Percentiles rank a stretch among this genome's conserved stretches.
Conservation (phyloP, 1,140 invertebrate genomes). For the Drosophila pseudoananassae region DNA sequence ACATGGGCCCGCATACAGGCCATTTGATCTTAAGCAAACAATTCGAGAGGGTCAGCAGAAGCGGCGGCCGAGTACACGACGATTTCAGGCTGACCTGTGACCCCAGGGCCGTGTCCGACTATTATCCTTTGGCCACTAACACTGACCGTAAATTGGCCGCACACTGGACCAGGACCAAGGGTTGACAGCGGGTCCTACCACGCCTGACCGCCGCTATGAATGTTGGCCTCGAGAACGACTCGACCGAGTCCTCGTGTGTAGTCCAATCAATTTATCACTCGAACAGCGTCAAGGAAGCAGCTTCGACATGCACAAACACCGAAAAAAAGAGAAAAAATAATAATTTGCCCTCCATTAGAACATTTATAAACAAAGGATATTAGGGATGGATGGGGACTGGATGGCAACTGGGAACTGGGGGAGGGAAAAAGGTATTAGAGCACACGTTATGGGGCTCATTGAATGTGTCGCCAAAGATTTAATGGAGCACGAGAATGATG, state of each 20-base stretch:
- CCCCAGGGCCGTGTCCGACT: conserved; percentile 51
- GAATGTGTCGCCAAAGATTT: conserved; percentile 81
- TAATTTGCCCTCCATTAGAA: conserved; percentile 77
- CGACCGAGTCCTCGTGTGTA: conserved; percentile 16
- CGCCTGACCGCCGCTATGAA: conserved; percentile 63
- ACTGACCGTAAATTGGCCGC: conserved; percentile 81
- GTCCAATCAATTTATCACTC: conserved; percentile 82
- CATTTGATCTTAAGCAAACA: conserved; percentile 79
- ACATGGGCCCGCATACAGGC: conserved; percentile 50
- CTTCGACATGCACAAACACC: conserved; percentile 50
- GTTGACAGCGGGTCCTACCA: conserved; percentile 65
- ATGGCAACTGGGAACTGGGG: not conserved
- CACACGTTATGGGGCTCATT: conserved; percentile 78
- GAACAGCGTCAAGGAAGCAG: conserved; percentile 64
- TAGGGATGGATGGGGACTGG: conserved; percentile 30
- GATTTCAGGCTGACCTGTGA: conserved; percentile 35
- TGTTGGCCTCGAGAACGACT: conserved; percentile 28
- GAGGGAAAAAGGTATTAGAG: conserved; percentile 62
- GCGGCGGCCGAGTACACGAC: conserved; percentile 37
- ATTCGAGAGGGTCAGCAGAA: conserved; percentile 64
- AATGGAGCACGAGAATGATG: conserved; percentile 74
- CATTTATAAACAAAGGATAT: conserved; percentile 83
- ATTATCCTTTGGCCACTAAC: conserved; percentile 81
- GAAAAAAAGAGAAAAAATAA: conserved; percentile 52
- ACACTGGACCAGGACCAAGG: conserved; percentile 63